Percentiles rank a stretch among this genome's conserved stretches.
These are phyloP conservation scores for Hippocampus abdominalis DNA, from an alignment of 2,113 vertebrate genomes.

Conservation along the genomic window DNA sequence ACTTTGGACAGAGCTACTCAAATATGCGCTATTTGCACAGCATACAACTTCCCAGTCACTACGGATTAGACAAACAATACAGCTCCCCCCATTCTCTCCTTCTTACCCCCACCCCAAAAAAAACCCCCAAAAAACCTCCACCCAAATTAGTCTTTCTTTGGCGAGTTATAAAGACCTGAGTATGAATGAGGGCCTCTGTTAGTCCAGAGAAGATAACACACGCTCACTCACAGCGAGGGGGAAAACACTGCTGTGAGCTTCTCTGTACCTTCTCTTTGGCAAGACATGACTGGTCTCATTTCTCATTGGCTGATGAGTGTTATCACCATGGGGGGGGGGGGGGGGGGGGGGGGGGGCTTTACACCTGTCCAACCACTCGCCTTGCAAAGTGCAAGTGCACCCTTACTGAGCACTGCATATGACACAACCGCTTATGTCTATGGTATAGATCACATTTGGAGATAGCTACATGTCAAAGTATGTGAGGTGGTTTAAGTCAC, in stretches of 20 bases:
- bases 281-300: constrained; percentile 39
- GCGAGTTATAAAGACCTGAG: constrained; percentile 67
- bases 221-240: constrained; percentile 48
- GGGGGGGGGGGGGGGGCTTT: constrained; percentile 9
- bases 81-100: constrained; percentile 50
- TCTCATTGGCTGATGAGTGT: constrained; percentile 32
- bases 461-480: too few relatives aligned
- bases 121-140: constrained; percentile 43
- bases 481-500: too few relatives aligned
- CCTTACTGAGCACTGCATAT: neutral
- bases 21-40: constrained; percentile 73
- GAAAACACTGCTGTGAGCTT: constrained; percentile 34
- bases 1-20: constrained; percentile 62
- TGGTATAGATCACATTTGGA: neutral
- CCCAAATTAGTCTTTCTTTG: constrained; percentile 74
- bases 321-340: constrained; percentile 18
- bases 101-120: neutral
- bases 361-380: constrained; percentile 40
- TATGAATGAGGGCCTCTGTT: constrained; percentile 71
- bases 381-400: constrained; percentile 5
- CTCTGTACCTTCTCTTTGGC: constrained; percentile 36
- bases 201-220: constrained; percentile 65
- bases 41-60: constrained; percentile 74
- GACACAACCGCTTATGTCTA: neutral
- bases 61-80: constrained; percentile 74